Conservation (phyloP, 53 echinoderm and acorn worm genomes). For the Antedon mediterranea region DNA sequence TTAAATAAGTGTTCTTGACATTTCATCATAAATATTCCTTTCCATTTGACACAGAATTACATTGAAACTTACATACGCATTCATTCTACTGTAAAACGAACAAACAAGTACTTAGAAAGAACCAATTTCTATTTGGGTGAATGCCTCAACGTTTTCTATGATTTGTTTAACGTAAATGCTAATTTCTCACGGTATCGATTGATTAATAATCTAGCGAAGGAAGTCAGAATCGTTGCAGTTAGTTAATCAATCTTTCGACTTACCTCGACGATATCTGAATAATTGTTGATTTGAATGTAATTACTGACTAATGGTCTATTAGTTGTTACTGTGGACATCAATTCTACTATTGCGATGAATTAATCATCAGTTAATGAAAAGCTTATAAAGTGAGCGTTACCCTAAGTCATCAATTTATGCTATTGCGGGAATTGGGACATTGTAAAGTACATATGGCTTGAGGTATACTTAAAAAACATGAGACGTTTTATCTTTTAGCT, state of each 20-base stretch:
- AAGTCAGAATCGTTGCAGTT: not conserved
- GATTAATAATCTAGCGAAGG: not conserved
- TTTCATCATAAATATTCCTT: not conserved
- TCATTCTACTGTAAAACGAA: not conserved
- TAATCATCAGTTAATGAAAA: not conserved
- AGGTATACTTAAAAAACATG: too few species aligned
- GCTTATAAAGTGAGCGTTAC: not conserved
- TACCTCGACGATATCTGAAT: not conserved
- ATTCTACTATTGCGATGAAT: not conserved
- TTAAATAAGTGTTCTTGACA: not conserved
- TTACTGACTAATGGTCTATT: not conserved
- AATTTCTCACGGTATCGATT: not conserved
- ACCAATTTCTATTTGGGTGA: not conserved
- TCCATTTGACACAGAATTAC: too few species aligned
- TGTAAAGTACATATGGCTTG: too few species aligned
- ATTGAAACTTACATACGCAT: not conserved
- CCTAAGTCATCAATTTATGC: not conserved
- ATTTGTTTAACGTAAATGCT: not conserved
- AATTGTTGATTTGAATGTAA: constrained; percentile 1
- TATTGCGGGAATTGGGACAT: not conserved
- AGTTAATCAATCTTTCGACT: not conserved
- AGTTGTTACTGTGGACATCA: not conserved
- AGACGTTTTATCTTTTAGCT: too few species aligned
- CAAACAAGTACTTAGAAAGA: not conserved
- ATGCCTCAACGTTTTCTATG: not conserved